A percentile compares a stretch with the other conserved stretches of the same genome.
Conservation (phyloP, 2,888 invertebrate species). For the Mythimna loreyi region DNA sequence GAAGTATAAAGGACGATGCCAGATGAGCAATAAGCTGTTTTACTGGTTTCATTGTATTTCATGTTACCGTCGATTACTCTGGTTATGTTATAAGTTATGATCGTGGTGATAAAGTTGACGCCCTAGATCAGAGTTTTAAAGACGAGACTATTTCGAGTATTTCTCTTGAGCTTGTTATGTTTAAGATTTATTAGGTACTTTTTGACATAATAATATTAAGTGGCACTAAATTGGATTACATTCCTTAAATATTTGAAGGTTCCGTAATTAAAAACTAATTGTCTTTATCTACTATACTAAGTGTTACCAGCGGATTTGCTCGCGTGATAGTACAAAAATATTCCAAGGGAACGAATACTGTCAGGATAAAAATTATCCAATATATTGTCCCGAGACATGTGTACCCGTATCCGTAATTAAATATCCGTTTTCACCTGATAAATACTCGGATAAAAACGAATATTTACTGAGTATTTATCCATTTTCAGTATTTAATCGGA, state of each 20-base stretch:
- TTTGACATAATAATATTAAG: background rate
- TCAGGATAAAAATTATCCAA: no score
- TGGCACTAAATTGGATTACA: background rate
- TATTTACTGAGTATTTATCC: no score
- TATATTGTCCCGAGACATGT: no score
- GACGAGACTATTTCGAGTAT: slow-evolving; percentile 5
- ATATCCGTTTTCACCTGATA: no score
- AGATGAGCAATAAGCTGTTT: slow-evolving; percentile 24
- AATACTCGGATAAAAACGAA: no score
- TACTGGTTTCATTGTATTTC: slow-evolving; percentile 15
- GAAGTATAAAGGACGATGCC: background rate
- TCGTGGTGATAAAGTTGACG: slow-evolving; percentile 54
- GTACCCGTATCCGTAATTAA: no score
- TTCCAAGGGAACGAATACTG: no score
- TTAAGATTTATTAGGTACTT: background rate
- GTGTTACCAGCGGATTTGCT: no score
- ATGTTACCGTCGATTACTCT: slow-evolving; percentile 66
- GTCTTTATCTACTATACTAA: no score
- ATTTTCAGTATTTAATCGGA: no score
- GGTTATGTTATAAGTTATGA: slow-evolving; percentile 69
- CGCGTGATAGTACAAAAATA: no score
- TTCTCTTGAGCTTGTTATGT: slow-evolving; percentile 7
- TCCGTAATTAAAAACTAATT: no score
- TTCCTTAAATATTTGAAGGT: background rate
- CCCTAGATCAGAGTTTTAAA: slow-evolving; percentile 26